Base-by-base conservation (phyloP, 2,888 invertebrate species). In the Cephus nigrinus region DNA sequence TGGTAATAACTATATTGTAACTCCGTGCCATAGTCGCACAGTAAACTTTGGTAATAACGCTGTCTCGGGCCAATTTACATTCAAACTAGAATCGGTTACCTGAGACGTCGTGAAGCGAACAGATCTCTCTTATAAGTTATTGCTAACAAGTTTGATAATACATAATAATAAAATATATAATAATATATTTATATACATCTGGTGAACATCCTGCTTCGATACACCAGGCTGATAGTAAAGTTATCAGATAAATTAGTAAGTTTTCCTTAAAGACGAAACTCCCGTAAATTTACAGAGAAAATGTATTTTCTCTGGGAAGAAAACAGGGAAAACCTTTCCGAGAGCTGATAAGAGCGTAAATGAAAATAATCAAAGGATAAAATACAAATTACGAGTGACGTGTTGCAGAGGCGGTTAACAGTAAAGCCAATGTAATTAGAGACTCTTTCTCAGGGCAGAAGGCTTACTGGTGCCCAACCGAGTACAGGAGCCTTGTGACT, bases 401-500 rank as follows among this genome's bases (percentile, higher is more conserved):
- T 55, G 23, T 23, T 23, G 9, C 23, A 55, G 23, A 55, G 1
- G 23, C 9, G 72, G 72, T 36, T 78, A 78, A 78, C 75, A 72
- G 75, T 78, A 73, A 78, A 77, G 55, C 74, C 33, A 23, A 69
- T 77, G 77, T 69, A 77, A 77, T 77, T 77, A 77, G 75, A 55
- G 75, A n/a, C 36, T 30, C 35, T 35, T 75, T 77, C 75, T 75
- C 69, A 71, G 40, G 77, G 75, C 75, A 75, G 77, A 36, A 23
- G 12, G 77, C 77, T 73, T 77, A 12, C 74, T 11, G 33, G 31
- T 9, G 55, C 23, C 55, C 23, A 55, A 23, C 23, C 23, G 55
- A 23, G 23, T 23, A 23, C 23, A 55, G 9, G 23, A 23, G 23
- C 55, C 55, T 2, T 23, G 23, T 23, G 55, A 55, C 55, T 23